phyloP scores from a whole-genome alignment of 2,113 vertebrate genomes.

The Rynchops niger region DNA sequence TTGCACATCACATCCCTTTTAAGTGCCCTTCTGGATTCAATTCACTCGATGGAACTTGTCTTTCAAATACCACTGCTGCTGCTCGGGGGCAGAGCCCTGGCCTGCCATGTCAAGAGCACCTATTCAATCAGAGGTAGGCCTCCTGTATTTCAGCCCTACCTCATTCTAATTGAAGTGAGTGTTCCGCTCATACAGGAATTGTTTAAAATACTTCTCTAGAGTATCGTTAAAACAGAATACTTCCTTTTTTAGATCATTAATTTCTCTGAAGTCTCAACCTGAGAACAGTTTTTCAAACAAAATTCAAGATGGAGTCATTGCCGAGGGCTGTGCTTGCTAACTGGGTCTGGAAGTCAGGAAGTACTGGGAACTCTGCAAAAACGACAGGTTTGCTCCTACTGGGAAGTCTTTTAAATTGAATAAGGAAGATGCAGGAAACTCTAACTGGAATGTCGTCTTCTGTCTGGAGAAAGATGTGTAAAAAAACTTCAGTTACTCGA shows the following conservation, averaged over 20 bases:
- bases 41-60: neutral
- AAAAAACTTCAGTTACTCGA: neutral
- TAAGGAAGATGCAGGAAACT: neutral
- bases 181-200: neutral
- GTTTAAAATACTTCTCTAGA: neutral
- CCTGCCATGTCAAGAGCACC: rapidly evolving
- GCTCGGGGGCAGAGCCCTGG: neutral
- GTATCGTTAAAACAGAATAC: neutral
- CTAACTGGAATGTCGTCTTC: neutral
- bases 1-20: neutral
- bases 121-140: rapidly evolving
- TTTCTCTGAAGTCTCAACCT: neutral
- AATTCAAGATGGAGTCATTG: neutral
- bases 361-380: neutral
- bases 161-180: neutral
- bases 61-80: neutral
- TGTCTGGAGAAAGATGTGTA: neutral
- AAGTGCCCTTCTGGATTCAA: neutral
- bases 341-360: neutral
- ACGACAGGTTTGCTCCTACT: neutral
- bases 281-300: neutral
- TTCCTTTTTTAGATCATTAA: neutral
- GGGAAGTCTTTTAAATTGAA: neutral
- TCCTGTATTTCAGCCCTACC: neutral
- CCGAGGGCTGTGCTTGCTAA: neutral